Conservation (phyloP, 2,113 vertebrate genomes). For the Epinephelus lanceolatus region DNA sequence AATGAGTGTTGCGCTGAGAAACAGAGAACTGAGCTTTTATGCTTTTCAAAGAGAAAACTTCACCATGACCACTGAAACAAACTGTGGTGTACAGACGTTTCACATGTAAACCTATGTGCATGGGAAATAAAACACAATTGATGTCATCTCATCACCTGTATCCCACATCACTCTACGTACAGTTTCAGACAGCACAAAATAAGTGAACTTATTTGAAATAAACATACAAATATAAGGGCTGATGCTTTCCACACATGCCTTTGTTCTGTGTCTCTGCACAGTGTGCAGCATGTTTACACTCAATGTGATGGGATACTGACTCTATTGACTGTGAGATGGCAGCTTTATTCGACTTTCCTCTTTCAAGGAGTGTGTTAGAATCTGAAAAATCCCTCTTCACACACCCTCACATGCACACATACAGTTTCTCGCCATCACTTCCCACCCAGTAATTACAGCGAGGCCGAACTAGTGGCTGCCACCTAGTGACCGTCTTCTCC, state of each 20-base stretch:
- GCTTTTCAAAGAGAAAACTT: slow-evolving; percentile 60
- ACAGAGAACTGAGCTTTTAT: slow-evolving; percentile 66
- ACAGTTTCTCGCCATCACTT: slow-evolving; percentile 68
- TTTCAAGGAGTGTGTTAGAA: slow-evolving; percentile 43
- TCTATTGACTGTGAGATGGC: slow-evolving; percentile 38
- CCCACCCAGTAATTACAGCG: slow-evolving; percentile 77
- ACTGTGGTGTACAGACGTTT: slow-evolving; percentile 31
- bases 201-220: slow-evolving; percentile 13
- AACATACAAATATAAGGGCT: slow-evolving; percentile 1
- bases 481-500: slow-evolving; percentile 86
- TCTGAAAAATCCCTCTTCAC: slow-evolving; percentile 44
- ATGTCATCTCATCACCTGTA: too few species aligned
- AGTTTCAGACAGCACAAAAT: background rate
- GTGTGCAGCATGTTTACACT: slow-evolving; percentile 42
- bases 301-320: slow-evolving; percentile 30
- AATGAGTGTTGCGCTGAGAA: slow-evolving; percentile 66
- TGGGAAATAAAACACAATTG: background rate
- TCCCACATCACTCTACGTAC: background rate
- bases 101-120: background rate
- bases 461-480: slow-evolving; percentile 82
- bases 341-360: slow-evolving; percentile 52
- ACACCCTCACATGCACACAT: slow-evolving; percentile 10
- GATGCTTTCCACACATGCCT: background rate
- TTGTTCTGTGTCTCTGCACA: slow-evolving; percentile 26
- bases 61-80: slow-evolving; percentile 44